A percentile compares a stretch with the other conserved stretches of the same genome.
These are phyloP conservation scores for Sturnira hondurensis DNA, from an alignment of 2,113 vertebrate genomes.

Conservation along the genomic window DNA sequence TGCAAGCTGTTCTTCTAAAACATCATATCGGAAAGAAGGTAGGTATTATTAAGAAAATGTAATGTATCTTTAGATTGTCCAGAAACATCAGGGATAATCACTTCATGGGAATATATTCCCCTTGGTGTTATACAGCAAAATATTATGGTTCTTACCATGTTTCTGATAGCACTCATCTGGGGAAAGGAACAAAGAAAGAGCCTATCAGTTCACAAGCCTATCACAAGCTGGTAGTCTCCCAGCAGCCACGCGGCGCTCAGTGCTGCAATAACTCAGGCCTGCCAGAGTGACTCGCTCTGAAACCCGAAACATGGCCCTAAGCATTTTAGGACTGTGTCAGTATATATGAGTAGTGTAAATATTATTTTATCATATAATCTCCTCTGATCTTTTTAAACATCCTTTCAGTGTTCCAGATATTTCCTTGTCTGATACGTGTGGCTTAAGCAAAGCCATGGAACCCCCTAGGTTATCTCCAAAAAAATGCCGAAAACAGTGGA, in stretches of 20 bases:
- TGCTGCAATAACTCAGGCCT: slow-evolving; percentile 78
- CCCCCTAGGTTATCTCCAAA: neutral
- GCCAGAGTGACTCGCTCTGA: slow-evolving; percentile 70
- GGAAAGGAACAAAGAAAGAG: slow-evolving; percentile 40
- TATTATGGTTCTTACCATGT: slow-evolving; percentile 74
- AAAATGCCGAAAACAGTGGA: neutral
- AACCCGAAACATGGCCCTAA: slow-evolving; percentile 76
- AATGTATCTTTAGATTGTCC: slow-evolving; percentile 85
- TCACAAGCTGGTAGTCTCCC: slow-evolving; percentile 78
- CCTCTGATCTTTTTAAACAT: slow-evolving; percentile 77
- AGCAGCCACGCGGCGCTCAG: slow-evolving; percentile 75
- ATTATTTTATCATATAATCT: slow-evolving; percentile 81
- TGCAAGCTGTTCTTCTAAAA: slow-evolving; percentile 87
- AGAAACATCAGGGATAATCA: slow-evolving; percentile 84
- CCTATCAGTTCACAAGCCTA: slow-evolving; percentile 66
- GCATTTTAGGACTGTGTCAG: slow-evolving; percentile 76
- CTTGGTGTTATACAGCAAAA: slow-evolving; percentile 74
- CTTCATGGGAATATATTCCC: slow-evolving; percentile 78
- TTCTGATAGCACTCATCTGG: slow-evolving; percentile 81
- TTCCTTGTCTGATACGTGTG: slow-evolving; percentile 55
- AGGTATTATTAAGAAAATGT: slow-evolving; percentile 83
- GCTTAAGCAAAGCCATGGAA: slow-evolving; percentile 44
- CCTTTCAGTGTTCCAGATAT: slow-evolving; percentile 72
- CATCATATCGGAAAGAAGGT: slow-evolving; percentile 85
- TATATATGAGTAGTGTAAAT: slow-evolving; percentile 79